A percentile compares a stretch with the other conserved stretches of the same genome.
Evolutionary conservation across 1,140 invertebrate genomes (phyloP).

Genomic region (Battus philenor): DNA sequence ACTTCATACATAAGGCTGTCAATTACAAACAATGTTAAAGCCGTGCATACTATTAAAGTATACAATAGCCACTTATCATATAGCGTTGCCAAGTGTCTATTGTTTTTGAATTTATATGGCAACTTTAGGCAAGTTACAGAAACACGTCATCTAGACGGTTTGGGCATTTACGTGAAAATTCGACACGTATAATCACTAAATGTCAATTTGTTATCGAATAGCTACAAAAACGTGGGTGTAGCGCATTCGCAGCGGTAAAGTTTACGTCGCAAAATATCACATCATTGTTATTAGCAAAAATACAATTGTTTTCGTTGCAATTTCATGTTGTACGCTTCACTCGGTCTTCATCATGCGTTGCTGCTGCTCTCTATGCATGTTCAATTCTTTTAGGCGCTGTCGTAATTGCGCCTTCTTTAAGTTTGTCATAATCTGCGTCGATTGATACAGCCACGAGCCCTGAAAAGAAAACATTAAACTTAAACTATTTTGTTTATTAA

Average conservation of each 20-base stretch:
- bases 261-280: conserved; percentile 20
- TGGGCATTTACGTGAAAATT: background rate
- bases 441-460: conserved; percentile 91
- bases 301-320: conserved; percentile 17
- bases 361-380: conserved; percentile 52
- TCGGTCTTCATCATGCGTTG: conserved; percentile 44
- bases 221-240: background rate
- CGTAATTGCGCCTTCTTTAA: conserved; percentile 86
- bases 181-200: conserved; percentile 2
- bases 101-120: conserved; percentile 5
- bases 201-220: background rate
- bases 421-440: conserved; percentile 89
- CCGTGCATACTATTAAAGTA: conserved; percentile 1
- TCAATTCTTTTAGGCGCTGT: conserved; percentile 73
- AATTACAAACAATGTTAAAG: background rate
- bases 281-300: conserved; percentile 8
- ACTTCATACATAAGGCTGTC: too few species aligned
- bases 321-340: conserved; percentile 31
- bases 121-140: conserved; percentile 8
- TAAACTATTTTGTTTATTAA: background rate
- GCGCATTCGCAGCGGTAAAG: too few species aligned
- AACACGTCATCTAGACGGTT: background rate
- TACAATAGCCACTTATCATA: conserved; percentile 8
- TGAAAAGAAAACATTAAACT: conserved; percentile 54
- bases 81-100: background rate